Conservation (phyloP, 2,888 invertebrate species). For the Liopterus haemorrhoidalis region DNA sequence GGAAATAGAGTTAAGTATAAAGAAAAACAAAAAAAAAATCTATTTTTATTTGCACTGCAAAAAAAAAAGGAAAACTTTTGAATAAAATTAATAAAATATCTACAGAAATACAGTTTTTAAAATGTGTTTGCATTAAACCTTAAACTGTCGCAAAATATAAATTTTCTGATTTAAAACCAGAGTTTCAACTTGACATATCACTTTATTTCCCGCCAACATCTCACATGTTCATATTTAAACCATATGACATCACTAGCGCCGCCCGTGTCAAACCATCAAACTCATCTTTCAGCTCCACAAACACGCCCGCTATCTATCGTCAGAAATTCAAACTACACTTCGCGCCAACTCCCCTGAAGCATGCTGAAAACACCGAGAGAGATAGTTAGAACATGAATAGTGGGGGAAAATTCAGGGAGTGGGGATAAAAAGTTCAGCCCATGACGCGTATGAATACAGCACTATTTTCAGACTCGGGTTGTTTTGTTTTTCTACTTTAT, state of each 20-base stretch:
- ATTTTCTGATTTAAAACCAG: conserved; percentile 17
- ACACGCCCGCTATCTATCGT: conserved; percentile 32
- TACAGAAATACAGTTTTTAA: too few relatives aligned
- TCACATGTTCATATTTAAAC: conserved; percentile 24
- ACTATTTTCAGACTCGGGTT: too few relatives aligned
- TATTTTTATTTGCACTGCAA: too few relatives aligned
- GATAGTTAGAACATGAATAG: too few relatives aligned
- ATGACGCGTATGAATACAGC: conserved; percentile 17
- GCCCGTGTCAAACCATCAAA: conserved; percentile 26
- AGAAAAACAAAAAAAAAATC: too few relatives aligned
- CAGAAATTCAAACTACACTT: conserved; percentile 24
- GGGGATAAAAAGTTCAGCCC: conserved; percentile 14
- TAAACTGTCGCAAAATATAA: conserved; percentile 2
- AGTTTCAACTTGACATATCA: not conserved
- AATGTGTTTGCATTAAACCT: too few relatives aligned
- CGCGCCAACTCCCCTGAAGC: not conserved
- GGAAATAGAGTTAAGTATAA: too few relatives aligned
- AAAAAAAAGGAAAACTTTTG: too few relatives aligned
- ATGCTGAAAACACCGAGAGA: conserved; percentile 3
- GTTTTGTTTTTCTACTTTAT: too few relatives aligned
- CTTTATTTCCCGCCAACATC: conserved; percentile 22
- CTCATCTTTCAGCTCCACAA: conserved; percentile 16
- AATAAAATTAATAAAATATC: too few relatives aligned
- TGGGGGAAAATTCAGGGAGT: too few relatives aligned
- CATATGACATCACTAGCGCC: conserved; percentile 28